A percentile compares a stretch with the other conserved stretches of the same genome.
Evolutionary conservation across 1,140 invertebrate species (phyloP).

Genomic region (Brachionus manjavacas): DNA sequence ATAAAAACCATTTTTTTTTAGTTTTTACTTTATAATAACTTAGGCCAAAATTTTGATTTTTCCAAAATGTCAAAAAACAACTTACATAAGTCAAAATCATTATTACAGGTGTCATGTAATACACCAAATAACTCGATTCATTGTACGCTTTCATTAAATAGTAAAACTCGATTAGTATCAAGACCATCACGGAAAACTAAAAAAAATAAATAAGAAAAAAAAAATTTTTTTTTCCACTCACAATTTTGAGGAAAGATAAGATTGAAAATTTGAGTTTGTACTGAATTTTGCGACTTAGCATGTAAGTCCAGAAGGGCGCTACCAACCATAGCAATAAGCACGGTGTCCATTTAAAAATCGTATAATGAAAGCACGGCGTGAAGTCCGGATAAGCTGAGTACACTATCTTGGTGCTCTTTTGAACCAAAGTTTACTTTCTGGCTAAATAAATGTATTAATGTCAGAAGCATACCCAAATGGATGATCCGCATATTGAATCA

Average conservation of each 20-base stretch:
- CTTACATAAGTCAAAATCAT: constrained; percentile 38
- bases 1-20: too few relatives aligned
- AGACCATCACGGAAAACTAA: background rate
- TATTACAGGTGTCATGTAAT: constrained; percentile 33
- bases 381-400: constrained; percentile 38
- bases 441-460: background rate
- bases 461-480: constrained; percentile 12
- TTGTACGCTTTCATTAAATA: constrained; percentile 18
- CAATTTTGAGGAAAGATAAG: constrained; percentile 35
- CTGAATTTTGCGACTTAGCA: constrained; percentile 29
- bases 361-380: constrained; percentile 33
- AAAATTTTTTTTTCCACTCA: background rate
- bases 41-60: background rate
- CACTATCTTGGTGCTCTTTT: constrained; percentile 25
- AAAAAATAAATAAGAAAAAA: background rate
- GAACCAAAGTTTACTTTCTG: background rate
- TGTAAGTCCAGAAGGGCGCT: constrained; percentile 37
- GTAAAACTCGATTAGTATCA: constrained; percentile 8
- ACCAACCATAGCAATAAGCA: background rate
- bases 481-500: constrained; percentile 36
- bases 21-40: background rate
- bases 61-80: background rate
- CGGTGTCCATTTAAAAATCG: constrained; percentile 33
- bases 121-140: background rate
- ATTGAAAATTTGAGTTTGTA: constrained; percentile 35